phyloP scores from a whole-genome alignment of 1,140 invertebrate species.

The Eciton burchellii region DNA sequence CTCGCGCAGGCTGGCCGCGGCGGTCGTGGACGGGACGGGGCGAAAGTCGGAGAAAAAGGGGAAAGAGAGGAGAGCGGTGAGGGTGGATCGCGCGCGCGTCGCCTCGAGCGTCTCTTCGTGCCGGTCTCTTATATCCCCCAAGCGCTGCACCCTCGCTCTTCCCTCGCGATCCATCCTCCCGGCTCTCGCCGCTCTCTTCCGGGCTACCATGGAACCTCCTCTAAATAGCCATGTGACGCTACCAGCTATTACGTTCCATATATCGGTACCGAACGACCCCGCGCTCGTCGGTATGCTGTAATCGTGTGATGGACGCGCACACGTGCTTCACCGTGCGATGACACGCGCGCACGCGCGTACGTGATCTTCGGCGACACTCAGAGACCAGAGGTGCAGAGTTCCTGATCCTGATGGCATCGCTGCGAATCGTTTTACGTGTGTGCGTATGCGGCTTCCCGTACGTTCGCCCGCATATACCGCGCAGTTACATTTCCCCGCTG shows the following conservation, averaged over 20 bases:
- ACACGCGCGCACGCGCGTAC: not conserved
- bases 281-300: slow-evolving; percentile 12
- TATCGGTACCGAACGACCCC: slow-evolving; percentile 9
- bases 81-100: slow-evolving; percentile 40
- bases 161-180: slow-evolving; percentile 8
- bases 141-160: slow-evolving; percentile 1
- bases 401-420: not conserved
- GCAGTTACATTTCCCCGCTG: slow-evolving; percentile 15
- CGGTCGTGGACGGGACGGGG: not conserved
- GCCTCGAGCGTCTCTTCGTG: slow-evolving; percentile 69
- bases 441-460: too few species aligned
- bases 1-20: not conserved
- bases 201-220: slow-evolving; percentile 24
- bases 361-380: slow-evolving; percentile 1
- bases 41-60: not conserved
- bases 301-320: not conserved
- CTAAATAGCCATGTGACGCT: slow-evolving; percentile 74
- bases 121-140: slow-evolving; percentile 31
- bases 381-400: slow-evolving; percentile 8
- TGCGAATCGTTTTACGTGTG: slow-evolving; percentile 5
- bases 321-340: not conserved
- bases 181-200: not conserved
- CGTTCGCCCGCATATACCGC: not conserved
- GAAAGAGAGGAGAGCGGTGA: slow-evolving; percentile 41
- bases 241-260: slow-evolving; percentile 72